These are phyloP conservation scores for Anastrepha ludens DNA, from an alignment of 1,140 invertebrate genomes.

Conservation along the genomic window DNA sequence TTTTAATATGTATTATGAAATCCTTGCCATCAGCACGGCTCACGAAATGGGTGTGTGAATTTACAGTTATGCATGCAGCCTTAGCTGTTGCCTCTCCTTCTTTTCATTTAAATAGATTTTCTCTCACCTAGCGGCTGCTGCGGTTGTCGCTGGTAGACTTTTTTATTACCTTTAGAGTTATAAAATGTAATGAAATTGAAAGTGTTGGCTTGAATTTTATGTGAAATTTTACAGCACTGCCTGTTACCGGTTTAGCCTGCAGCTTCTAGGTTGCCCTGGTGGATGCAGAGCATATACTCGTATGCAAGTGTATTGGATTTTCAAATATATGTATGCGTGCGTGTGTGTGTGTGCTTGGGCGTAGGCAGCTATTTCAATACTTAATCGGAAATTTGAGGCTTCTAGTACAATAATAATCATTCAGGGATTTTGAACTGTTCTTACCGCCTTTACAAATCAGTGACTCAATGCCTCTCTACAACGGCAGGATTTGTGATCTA, in stretches of 20 bases:
- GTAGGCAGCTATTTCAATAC: no score
- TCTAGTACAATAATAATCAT: no score
- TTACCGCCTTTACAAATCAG: no score
- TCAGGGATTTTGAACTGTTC: no score
- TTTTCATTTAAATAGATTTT: neutral
- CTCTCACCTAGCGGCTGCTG: neutral
- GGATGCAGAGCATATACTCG: neutral
- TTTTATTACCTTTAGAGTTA: conserved; percentile 51
- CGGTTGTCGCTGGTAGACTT: conserved; percentile 1
- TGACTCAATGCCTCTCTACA: no score
- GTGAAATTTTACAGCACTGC: conserved; percentile 2
- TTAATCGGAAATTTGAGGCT: no score
- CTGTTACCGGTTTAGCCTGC: neutral
- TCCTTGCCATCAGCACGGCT: conserved; percentile 52
- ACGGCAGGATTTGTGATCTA: no score
- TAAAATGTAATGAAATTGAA: conserved; percentile 56
- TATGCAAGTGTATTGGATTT: no score
- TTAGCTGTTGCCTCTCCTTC: neutral
- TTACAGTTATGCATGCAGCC: conserved; percentile 36
- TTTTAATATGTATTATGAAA: conserved; percentile 41
- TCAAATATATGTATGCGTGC: no score
- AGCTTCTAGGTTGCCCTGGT: neutral
- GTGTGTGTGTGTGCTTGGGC: neutral
- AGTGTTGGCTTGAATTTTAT: conserved; percentile 55
- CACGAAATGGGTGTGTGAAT: conserved; percentile 58